Evolutionary conservation across 2,113 vertebrate genomes (phyloP).

Genomic region (Paracanthobrama guichenoti): DNA sequence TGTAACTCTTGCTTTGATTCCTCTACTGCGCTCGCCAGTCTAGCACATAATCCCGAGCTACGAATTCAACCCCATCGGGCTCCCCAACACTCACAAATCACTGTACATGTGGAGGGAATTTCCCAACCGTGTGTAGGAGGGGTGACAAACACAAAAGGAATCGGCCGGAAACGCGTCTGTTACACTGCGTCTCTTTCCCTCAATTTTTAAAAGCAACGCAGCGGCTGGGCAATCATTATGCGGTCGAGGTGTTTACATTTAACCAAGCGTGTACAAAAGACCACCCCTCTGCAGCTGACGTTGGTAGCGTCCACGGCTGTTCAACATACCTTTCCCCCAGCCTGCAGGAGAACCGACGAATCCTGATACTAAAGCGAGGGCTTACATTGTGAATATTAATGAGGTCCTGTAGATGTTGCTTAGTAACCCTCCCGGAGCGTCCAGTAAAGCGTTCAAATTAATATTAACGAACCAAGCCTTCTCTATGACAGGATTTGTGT

Average conservation of each 20-base stretch:
- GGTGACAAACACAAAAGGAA: constrained; percentile 22
- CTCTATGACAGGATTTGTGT: neutral
- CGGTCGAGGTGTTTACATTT: neutral
- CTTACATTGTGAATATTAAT: constrained; percentile 18
- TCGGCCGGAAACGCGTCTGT: constrained; percentile 6
- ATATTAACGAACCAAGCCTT: constrained; percentile 21
- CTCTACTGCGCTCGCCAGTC: neutral
- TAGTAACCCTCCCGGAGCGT: constrained; percentile 31
- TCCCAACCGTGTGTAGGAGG: constrained; percentile 32
- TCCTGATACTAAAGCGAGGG: constrained; percentile 2
- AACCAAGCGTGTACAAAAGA: fast-evolving
- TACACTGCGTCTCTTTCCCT: constrained; percentile 20
- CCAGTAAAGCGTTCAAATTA: neutral
- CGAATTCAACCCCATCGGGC: constrained; percentile 55
- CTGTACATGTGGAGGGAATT: constrained; percentile 68
- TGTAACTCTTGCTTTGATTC: constrained; percentile 13
- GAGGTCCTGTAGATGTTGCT: neutral
- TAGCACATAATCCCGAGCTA: constrained; percentile 42
- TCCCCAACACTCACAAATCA: constrained; percentile 48
- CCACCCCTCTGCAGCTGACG: constrained; percentile 36
- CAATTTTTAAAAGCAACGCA: neutral
- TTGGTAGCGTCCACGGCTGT: constrained; percentile 76
- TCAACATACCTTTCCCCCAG: constrained; percentile 71
- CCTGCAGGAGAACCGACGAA: constrained; percentile 49
- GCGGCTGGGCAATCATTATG: neutral